Percentiles rank a stretch among this genome's conserved stretches.
phyloP scores from a whole-genome alignment of 2,888 invertebrate genomes.

The Pheosia tremula region DNA sequence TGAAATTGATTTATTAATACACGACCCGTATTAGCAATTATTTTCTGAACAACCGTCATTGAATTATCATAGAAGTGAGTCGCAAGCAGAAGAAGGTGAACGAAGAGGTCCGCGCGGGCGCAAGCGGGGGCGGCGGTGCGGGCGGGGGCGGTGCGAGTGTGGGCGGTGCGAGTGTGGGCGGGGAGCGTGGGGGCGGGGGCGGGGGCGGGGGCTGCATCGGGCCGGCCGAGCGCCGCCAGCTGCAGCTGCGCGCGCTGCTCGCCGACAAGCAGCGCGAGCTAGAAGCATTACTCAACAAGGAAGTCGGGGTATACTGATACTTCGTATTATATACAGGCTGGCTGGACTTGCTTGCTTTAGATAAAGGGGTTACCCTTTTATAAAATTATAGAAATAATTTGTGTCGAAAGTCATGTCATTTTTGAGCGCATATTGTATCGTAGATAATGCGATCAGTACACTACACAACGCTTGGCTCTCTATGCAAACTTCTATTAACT shows the following conservation, averaged over 20 bases:
- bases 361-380: no score
- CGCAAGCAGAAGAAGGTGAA: slow-evolving; percentile 79
- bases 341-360: no score
- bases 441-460: no score
- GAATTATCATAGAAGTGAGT: slow-evolving; percentile 46
- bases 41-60: background rate
- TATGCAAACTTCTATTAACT: no score
- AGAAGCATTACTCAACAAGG: slow-evolving; percentile 87
- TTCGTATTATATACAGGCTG: no score
- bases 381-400: no score
- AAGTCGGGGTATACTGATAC: slow-evolving; percentile 50
- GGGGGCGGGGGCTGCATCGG: slow-evolving; percentile 46
- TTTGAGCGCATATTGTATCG: no score
- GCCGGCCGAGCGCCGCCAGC: slow-evolving; percentile 80
- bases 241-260: slow-evolving; percentile 82
- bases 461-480: no score
- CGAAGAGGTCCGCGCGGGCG: slow-evolving; percentile 56
- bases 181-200: background rate
- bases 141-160: slow-evolving; percentile 62
- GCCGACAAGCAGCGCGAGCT: slow-evolving; percentile 87
- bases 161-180: no score
- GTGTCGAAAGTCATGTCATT: no score
- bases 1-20: no score
- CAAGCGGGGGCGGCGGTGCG: slow-evolving; percentile 54
- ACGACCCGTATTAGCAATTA: no score